Conservation (phyloP, 2,113 vertebrate genomes). For the Dasyurus viverrinus region DNA sequence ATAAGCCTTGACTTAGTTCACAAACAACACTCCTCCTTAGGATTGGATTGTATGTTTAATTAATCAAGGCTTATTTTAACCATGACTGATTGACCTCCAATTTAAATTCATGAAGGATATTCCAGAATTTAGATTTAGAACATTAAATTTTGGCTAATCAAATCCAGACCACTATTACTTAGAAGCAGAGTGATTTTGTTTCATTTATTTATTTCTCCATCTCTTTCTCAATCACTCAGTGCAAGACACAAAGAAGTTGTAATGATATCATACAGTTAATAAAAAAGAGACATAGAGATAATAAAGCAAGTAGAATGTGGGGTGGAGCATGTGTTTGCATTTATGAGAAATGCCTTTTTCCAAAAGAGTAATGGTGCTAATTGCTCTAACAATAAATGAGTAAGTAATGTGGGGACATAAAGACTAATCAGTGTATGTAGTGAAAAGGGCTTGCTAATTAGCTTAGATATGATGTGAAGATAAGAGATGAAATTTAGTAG, state of each 20-base stretch:
- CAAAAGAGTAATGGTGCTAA: slow-evolving; percentile 51
- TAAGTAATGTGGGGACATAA: slow-evolving; percentile 38
- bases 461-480: not conserved
- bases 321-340: slow-evolving; percentile 16
- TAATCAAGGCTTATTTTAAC: not conserved
- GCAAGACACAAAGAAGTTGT: not conserved
- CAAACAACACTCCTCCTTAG: not conserved
- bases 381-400: slow-evolving; percentile 47
- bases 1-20: not conserved
- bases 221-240: slow-evolving; percentile 31
- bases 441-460: slow-evolving; percentile 60
- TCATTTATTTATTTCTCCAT: not conserved
- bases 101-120: not conserved
- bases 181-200: not conserved
- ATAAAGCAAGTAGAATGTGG: slow-evolving; percentile 53
- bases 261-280: slow-evolving; percentile 34
- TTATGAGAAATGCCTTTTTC: slow-evolving; percentile 54
- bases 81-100: not conserved
- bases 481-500: slow-evolving; percentile 43
- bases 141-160: not conserved
- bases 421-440: slow-evolving; percentile 52
- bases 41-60: not conserved
- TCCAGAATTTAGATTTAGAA: not conserved
- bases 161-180: not conserved
- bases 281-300: slow-evolving; percentile 33